Evolutionary conservation across 2,888 invertebrate species (phyloP).

Genomic region (Eutolmus rufibarbis): DNA sequence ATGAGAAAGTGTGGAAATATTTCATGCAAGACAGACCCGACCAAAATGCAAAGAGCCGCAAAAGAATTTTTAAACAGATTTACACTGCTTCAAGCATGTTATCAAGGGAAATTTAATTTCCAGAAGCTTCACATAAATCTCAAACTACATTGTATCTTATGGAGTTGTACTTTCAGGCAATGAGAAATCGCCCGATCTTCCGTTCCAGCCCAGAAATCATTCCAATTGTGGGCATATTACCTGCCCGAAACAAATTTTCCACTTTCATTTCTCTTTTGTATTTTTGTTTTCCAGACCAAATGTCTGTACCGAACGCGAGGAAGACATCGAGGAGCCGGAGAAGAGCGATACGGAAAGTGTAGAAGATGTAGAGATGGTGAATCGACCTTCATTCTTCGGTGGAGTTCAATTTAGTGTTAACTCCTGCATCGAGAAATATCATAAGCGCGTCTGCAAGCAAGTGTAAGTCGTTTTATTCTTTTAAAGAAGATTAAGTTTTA

Average conservation of each 20-base stretch:
- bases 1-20: neutral
- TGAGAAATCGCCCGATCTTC: neutral
- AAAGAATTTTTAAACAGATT: neutral
- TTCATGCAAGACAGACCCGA: neutral
- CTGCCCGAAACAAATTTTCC: neutral
- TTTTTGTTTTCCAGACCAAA: conserved; percentile 64
- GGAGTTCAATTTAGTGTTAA: conserved; percentile 61
- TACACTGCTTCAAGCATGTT: neutral
- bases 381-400: conserved; percentile 52
- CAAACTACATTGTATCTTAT: neutral
- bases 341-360: conserved; percentile 47
- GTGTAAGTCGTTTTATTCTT: conserved; percentile 56
- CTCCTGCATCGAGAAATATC: conserved; percentile 61
- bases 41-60: neutral
- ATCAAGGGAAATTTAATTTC: conserved; percentile 5
- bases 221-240: neutral
- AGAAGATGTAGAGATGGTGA: conserved; percentile 49
- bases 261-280: conserved; percentile 19
- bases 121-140: neutral
- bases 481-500: neutral
- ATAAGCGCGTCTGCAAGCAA: conserved; percentile 61
- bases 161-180: neutral
- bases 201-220: neutral
- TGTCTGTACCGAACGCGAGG: conserved; percentile 70
- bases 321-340: conserved; percentile 55